Evolutionary conservation across 2,113 vertebrate genomes (phyloP).

Genomic region (Marcusenius ussheri): DNA sequence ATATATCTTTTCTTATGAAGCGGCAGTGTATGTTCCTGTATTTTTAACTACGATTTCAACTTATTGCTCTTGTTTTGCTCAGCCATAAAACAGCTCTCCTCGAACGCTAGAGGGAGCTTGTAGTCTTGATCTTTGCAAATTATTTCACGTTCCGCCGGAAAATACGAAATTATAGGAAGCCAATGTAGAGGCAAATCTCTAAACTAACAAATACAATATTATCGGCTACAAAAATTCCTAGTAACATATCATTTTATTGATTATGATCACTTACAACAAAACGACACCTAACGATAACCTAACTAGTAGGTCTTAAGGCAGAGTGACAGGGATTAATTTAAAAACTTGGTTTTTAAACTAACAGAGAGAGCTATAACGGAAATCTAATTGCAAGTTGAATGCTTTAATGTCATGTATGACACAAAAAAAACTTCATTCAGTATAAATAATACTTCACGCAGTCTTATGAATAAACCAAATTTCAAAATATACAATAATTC

Average conservation of each 20-base stretch:
- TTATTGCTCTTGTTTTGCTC: not conserved
- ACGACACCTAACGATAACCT: not conserved
- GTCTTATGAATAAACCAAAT: not conserved
- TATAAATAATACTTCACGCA: not conserved
- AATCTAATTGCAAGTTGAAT: not conserved
- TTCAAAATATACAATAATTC: not conserved
- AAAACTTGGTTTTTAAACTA: not conserved
- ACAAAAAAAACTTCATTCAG: not conserved
- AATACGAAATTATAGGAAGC: not conserved
- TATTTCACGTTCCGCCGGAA: not conserved
- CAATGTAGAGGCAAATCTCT: not conserved
- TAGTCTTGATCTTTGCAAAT: not conserved
- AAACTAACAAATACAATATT: not conserved
- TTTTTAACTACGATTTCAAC: not conserved
- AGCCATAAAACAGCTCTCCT: not conserved
- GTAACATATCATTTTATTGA: not conserved
- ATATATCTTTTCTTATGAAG: not conserved
- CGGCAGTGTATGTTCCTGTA: not conserved
- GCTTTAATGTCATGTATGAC: not conserved
- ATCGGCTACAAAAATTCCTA: not conserved
- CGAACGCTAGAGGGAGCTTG: not conserved
- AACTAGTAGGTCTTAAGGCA: not conserved
- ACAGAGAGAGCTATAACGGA: not conserved
- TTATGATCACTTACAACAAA: not conserved
- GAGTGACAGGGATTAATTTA: not conserved